phyloP scores from a whole-genome alignment of 2,888 invertebrate genomes.

The Dysmachus trigonus region DNA sequence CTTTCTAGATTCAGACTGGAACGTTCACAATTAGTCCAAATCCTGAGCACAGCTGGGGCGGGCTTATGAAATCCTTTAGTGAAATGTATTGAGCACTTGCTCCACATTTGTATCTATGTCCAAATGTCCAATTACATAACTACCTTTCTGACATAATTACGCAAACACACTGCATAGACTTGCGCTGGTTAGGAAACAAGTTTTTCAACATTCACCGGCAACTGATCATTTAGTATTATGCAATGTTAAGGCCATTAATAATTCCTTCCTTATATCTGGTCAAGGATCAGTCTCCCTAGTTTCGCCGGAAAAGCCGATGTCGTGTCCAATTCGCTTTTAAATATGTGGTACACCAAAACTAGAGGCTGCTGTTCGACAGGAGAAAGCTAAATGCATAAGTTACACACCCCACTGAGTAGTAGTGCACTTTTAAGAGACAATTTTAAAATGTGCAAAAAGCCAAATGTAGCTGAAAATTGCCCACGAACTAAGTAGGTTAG shows the following conservation, averaged over 20 bases:
- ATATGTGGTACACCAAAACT: neutral
- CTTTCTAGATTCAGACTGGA: neutral
- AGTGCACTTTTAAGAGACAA: neutral
- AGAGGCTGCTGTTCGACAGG: neutral
- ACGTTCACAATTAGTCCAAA: neutral
- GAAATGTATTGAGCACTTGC: neutral
- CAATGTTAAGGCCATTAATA: constrained; percentile 42
- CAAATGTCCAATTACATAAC: constrained; percentile 9
- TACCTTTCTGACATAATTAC: constrained; percentile 19
- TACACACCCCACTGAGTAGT: neutral
- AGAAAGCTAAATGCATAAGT: neutral
- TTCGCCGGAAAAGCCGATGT: neutral
- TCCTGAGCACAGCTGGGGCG: neutral
- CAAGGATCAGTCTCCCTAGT: constrained; percentile 27
- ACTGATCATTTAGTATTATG: constrained; percentile 24
- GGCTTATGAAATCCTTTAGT: neutral
- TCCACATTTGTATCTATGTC: neutral
- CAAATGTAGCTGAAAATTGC: neutral
- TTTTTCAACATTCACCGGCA: constrained; percentile 26
- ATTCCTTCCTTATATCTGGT: constrained; percentile 42
- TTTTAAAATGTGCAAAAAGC: neutral
- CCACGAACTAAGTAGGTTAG: neutral
- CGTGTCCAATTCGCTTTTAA: neutral
- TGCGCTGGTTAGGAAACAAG: constrained; percentile 3
- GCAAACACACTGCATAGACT: constrained; percentile 20